Base-by-base conservation (phyloP, 2,113 vertebrate species). In the Labeo rohita region DNA sequence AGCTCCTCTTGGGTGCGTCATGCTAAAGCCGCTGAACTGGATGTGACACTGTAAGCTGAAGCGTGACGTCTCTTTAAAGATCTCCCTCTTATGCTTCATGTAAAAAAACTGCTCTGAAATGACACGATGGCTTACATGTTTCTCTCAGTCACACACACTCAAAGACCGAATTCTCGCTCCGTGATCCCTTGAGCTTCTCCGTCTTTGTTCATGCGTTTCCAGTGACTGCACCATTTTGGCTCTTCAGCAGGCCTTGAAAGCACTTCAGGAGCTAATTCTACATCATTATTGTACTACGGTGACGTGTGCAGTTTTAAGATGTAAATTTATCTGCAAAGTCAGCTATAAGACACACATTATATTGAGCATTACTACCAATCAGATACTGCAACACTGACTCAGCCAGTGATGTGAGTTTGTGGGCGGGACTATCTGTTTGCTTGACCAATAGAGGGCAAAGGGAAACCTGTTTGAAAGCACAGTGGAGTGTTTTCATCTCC, bases 111-210 rank as follows among this genome's bases (percentile, higher is more conserved):
- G 4, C 50, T 78, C 75, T 56, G n/a, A 78, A 79, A 43, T 43
- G 52, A 43, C 76, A 43, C 43, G 52, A 56, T 78, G 28, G 8
- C 15, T 78, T 76, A 34, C 66, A 18, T 3, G 28, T 11, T 66
- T 36, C 8, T 39, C 15, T 39, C 8, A 8, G 28, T 39, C 28
- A 1, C 13, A 15, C 28, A 28, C 28, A 28, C 28, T 28, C 23
- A 77, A 54, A 54, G 49, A 36, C 0, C 0, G 49, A 54, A 39
- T 79, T 43, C 52, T 59, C 34, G 6, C 16, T 43, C 16, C 54
- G 12, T n/a, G 54, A 61, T 79, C 77, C 39, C 34, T 61, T n/a
- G 36, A 79, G 77, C 77, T 61, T 72, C 54, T 59, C 52, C 9
- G 18, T 43, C 10, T 79, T 59, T 45, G 28, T 79, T 56, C 16